Conservation (phyloP, 1,140 invertebrate species). For the Hypothenemus hampei region DNA sequence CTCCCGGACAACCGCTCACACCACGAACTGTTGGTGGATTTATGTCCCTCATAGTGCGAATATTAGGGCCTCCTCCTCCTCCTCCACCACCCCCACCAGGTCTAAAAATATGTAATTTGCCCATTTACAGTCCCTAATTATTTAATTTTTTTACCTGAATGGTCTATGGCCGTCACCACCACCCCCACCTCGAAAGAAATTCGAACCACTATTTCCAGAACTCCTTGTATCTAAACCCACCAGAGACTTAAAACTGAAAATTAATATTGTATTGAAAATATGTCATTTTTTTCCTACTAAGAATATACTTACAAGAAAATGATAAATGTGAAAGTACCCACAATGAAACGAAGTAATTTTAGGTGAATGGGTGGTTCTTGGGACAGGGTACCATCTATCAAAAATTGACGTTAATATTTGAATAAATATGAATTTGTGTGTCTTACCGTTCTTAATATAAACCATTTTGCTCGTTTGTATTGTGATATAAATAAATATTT, state of each 20-base stretch:
- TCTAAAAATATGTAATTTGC: background rate
- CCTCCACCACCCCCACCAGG: conserved; percentile 35
- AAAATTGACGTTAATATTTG: background rate
- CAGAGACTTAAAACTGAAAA: conserved; percentile 40
- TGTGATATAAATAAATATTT: no score
- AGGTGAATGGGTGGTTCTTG: conserved; percentile 36
- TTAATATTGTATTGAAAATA: conserved; percentile 3
- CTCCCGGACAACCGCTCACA: conserved; percentile 30
- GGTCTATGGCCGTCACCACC: conserved; percentile 33
- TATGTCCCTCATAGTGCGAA: conserved; percentile 37
- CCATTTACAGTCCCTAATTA: background rate
- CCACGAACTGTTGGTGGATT: conserved; percentile 32
- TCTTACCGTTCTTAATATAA: conserved; percentile 27
- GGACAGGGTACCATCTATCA: conserved; percentile 40
- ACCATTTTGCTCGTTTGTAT: conserved; percentile 26
- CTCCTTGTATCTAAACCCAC: conserved; percentile 36
- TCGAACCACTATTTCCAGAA: conserved; percentile 25
- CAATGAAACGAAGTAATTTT: conserved; percentile 35
- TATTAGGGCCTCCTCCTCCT: conserved; percentile 32
- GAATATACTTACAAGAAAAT: conserved; percentile 43
- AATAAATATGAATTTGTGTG: background rate
- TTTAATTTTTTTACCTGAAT: conserved; percentile 23
- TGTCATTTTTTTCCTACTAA: no score
- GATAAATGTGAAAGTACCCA: conserved; percentile 39
- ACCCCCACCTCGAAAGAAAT: conserved; percentile 27